Base-by-base conservation (phyloP, 1,140 invertebrate genomes). In the Aphidius ervi region DNA sequence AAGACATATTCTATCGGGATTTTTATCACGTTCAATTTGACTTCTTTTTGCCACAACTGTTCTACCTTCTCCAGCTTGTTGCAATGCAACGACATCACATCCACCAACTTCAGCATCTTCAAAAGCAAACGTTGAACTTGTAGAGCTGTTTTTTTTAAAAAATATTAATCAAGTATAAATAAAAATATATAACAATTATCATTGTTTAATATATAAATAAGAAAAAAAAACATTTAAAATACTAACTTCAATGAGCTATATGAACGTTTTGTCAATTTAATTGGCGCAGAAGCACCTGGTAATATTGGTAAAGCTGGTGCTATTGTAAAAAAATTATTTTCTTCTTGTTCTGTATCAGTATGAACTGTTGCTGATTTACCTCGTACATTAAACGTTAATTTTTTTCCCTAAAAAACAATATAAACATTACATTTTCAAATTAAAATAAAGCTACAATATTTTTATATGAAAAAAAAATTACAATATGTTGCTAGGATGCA, bases 1-100 rank as follows among this genome's bases (percentile, higher is more conserved):
- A 9, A 92, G 82, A 70, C 86, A 88, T 67, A 92, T 89, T 65
- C 88, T 81, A 73, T 92, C 89, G 9, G 89, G 88, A 74, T 88
- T 81, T 72, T 85, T 86, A 70, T 90, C 88, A 67, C 86, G 86
- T 69, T 91, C 89, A 66, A 85, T 81, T 68, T 82, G 75, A 62
- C 84, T 82, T 63, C 89, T 79, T 63, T 82, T 83, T 54, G 89
- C 84, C 71, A 88, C 84, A 57, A 88, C 77, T 71, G 81, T 82
- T 66, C 81, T 82, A 67, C 83, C 79, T 56, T 83, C 82, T 67
- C 81, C 79, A 62, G 77, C 76, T 63, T 76, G 74, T 68, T 79
- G 74, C 63, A 79, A 62, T 58, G 65, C 63, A 63, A 78, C 66
- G 66, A 74, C 59, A 50, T 76, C 70, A 46, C 69, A 71, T 43